Evolutionary conservation across 1,140 invertebrate species (phyloP), one percentile per base, ranked within the genome.

Genomic region (Orius insidiosus): DNA sequence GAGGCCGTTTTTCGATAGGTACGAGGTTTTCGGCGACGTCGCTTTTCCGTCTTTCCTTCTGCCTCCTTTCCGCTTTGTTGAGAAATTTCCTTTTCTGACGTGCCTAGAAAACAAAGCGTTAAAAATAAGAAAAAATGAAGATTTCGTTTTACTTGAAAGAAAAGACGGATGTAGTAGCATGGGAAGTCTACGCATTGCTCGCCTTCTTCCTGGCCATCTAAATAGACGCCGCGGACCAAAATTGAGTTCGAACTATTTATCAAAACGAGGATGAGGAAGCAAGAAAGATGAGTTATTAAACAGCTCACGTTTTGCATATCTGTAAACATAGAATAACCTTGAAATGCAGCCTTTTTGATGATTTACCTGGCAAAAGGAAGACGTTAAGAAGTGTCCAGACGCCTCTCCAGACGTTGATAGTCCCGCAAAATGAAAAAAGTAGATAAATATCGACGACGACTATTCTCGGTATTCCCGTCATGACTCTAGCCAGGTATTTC

Each of bases 321-420:
- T 72, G 59, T 37, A 60, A 64, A 36, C 35, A 13, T 5, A 36
- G 3, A 4, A 4, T 30, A 49, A 45, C 3, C 32, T 13, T 3
- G 35, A 36, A 36, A 36, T 4, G 14, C 3, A 11, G 9, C 3
- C 35, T 36, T n/a, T 33, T 36, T 15, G 14, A 36, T 3, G 3
- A 16, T 41, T 41, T 58, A 77, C 77, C 69, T 65, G 82, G 80
- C 41, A 84, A 68, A 36, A 86, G 67, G 61, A 81, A 85, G n/a
- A 80, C 62, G 58, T 88, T 78, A 1, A 85, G 66, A 13, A 81
- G 55, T 47, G 72, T 78, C 85, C 85, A 88, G 24, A 87, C 71
- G 5, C 84, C 84, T 38, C 85, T 68, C 85, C 85, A 89, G 0
- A 85, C 76, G 60, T 87, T 87, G 18, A 88, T 75, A 1, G 83